Percentiles rank a stretch among this genome's conserved stretches.
Evolutionary conservation across 2,888 invertebrate species (phyloP).

Genomic region (Elmis aenea): DNA sequence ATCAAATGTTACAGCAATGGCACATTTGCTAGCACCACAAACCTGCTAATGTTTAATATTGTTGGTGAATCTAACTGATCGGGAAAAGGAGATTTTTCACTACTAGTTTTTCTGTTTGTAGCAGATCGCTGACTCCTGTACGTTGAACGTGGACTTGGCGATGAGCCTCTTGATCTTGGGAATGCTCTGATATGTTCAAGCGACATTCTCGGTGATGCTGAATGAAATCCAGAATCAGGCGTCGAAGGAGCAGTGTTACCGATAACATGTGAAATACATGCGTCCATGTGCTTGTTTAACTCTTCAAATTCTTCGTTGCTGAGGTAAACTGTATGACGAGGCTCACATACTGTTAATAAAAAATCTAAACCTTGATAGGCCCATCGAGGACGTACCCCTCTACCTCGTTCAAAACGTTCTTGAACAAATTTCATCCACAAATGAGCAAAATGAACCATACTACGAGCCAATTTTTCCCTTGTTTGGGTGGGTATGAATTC

Average conservation of each 20-base stretch:
- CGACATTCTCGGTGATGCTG: constrained; percentile 38
- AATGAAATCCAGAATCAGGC: constrained; percentile 42
- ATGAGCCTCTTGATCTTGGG: constrained; percentile 40
- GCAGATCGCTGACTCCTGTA: constrained; percentile 41
- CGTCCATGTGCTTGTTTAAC: constrained; percentile 72
- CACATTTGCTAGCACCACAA: too few species aligned
- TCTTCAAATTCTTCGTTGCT: constrained; percentile 75
- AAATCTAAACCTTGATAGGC: constrained; percentile 86
- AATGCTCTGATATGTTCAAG: constrained; percentile 34
- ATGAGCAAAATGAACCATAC: constrained; percentile 65
- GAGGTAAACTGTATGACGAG: constrained; percentile 71
- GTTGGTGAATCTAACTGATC: constrained; percentile 7
- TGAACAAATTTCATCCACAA: constrained; percentile 89
- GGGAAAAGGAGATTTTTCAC: constrained; percentile 33
- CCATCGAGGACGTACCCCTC: constrained; percentile 81
- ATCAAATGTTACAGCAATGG: too few species aligned
- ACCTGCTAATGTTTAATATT: too few species aligned
- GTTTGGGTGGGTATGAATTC: constrained; percentile 54
- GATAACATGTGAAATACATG: constrained; percentile 83
- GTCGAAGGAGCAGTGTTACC: constrained; percentile 37
- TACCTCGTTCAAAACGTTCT: constrained; percentile 75
- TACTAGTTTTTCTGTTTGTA: constrained; percentile 36
- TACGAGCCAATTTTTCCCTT: constrained; percentile 49
- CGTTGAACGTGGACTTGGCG: constrained; percentile 42
- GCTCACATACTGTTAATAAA: constrained; percentile 78